A percentile compares a stretch with the other conserved stretches of the same genome.
Evolutionary conservation across 1,140 invertebrate genomes (phyloP).

Genomic region (Aphis craccivora): DNA sequence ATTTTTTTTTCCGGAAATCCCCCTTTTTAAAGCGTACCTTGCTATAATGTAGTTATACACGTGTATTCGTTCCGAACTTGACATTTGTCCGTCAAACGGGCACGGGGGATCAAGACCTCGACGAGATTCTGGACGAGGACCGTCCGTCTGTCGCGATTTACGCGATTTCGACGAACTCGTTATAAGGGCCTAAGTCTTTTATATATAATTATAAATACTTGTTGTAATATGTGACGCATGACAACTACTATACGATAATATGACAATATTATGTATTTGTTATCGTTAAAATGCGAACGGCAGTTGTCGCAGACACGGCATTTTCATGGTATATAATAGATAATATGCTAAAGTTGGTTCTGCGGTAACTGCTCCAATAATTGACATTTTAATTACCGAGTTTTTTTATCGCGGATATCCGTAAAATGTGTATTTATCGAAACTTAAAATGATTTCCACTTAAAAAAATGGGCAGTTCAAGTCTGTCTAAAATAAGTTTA

Average conservation of each 20-base stretch:
- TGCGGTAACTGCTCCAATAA: neutral
- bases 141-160: neutral
- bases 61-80: conserved; percentile 56
- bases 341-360: neutral
- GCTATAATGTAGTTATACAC: neutral
- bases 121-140: neutral
- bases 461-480: neutral
- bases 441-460: neutral
- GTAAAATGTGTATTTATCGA: neutral
- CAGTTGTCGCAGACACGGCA: neutral
- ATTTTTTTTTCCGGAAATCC: neutral
- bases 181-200: conserved; percentile 4
- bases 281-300: neutral
- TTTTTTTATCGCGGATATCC: neutral
- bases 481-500: neutral
- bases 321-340: neutral
- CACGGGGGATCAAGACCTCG: neutral
- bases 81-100: conserved; percentile 43
- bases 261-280: neutral
- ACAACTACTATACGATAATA: neutral
- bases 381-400: neutral
- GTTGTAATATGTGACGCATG: no score
- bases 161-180: conserved; percentile 26
- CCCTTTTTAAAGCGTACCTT: neutral
- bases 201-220: neutral